Percentiles rank a stretch among this genome's conserved stretches.
phyloP scores from a whole-genome alignment of 2,113 vertebrate genomes.

The Phoxinus phoxinus region DNA sequence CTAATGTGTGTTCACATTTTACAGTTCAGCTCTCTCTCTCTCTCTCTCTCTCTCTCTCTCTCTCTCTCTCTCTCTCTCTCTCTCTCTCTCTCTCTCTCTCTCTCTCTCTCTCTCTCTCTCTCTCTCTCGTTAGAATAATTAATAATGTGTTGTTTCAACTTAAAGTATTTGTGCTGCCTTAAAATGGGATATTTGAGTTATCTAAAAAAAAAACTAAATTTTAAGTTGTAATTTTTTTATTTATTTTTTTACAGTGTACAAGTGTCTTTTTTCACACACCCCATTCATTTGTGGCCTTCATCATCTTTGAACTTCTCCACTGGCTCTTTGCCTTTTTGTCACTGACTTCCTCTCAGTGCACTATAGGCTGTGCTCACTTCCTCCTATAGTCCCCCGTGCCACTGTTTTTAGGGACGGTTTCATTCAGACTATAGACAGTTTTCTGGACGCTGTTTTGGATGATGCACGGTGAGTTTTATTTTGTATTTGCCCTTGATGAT shows the following conservation, averaged over 20 bases:
- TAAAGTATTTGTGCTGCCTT: too few relatives aligned
- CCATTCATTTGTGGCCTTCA: background rate
- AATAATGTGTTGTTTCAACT: too few relatives aligned
- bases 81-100: too few relatives aligned
- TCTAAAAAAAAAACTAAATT: too few relatives aligned
- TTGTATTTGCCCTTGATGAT: background rate
- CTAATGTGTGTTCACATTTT: background rate
- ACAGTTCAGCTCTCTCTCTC: background rate
- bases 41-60: too few relatives aligned
- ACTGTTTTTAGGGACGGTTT: constrained; percentile 10
- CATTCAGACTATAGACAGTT: background rate
- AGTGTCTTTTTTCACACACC: background rate
- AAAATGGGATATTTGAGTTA: too few relatives aligned
- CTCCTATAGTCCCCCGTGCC: background rate
- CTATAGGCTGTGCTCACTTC: constrained; percentile 16
- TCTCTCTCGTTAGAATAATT: too few relatives aligned
- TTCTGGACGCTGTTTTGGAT: background rate
- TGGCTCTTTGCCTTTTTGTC: constrained; percentile 22
- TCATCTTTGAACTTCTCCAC: constrained; percentile 18
- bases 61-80: too few relatives aligned
- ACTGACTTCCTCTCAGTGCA: constrained; percentile 24
- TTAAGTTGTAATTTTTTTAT: too few relatives aligned
- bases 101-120: too few relatives aligned
- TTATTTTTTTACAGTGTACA: background rate
- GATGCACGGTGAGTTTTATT: constrained; percentile 12